Evolutionary conservation across 2,888 invertebrate genomes (phyloP).

Genomic region (Spilarctia lutea): DNA sequence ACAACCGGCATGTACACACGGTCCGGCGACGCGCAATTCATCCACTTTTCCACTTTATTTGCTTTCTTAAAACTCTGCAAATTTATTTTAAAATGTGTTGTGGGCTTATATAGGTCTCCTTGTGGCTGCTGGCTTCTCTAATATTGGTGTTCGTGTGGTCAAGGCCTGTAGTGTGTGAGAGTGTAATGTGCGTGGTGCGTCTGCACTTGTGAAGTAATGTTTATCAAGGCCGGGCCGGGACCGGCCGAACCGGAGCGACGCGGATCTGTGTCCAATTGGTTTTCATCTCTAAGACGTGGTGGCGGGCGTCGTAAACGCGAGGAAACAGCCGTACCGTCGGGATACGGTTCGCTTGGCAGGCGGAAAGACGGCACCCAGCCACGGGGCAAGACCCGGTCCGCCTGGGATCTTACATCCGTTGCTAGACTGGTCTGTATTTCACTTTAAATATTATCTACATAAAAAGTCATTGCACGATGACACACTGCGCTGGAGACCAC

Average conservation of each 20-base stretch:
- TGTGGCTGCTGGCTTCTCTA: conserved; percentile 72
- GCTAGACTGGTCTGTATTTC: conserved; percentile 85
- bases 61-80: conserved; percentile 70
- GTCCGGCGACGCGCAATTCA: conserved; percentile 70
- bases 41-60: conserved; percentile 77
- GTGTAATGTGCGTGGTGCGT: conserved; percentile 79
- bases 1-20: conserved; percentile 45
- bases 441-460: conserved; percentile 48
- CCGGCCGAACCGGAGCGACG: conserved; percentile 87
- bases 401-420: conserved; percentile 88
- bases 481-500: conserved; percentile 70
- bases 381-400: conserved; percentile 84
- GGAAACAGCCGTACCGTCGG: conserved; percentile 71
- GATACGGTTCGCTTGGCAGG: conserved; percentile 85
- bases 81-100: conserved; percentile 64
- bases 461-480: conserved; percentile 39
- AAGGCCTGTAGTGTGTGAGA: conserved; percentile 57
- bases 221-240: conserved; percentile 82
- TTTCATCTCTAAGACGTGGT: conserved; percentile 91
- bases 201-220: conserved; percentile 80
- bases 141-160: conserved; percentile 67
- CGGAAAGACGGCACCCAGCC: conserved; percentile 80
- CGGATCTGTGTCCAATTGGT: conserved; percentile 92
- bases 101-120: conserved; percentile 75
- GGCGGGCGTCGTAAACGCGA: conserved; percentile 79